A percentile compares a stretch with the other conserved stretches of the same genome.
Conservation (phyloP, 2,888 invertebrate genomes). For the Nomada hirtipes region DNA sequence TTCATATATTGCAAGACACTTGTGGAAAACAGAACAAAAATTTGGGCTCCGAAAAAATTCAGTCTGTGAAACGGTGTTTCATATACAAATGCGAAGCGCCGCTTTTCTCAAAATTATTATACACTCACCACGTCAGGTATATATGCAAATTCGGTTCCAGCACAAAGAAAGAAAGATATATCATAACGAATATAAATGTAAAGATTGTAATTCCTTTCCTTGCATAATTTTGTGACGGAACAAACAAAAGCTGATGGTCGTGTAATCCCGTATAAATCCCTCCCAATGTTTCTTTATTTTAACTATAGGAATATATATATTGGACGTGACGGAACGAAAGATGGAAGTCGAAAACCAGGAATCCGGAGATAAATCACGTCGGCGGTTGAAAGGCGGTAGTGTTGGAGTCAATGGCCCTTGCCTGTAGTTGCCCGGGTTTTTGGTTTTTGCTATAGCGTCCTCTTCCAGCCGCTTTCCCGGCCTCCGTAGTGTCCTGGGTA, state of each 20-base stretch:
- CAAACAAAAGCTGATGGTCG: background rate
- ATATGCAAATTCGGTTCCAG: no score
- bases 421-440: conserved; percentile 79
- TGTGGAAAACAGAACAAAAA: background rate
- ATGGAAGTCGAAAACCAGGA: conserved; percentile 75
- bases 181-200: no score
- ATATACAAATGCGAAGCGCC: no score
- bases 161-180: no score
- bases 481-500: conserved; percentile 78
- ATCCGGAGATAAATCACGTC: conserved; percentile 78
- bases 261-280: background rate
- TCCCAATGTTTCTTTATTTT: background rate
- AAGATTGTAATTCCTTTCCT: no score
- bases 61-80: background rate
- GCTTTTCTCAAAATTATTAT: no score
- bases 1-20: background rate
- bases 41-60: background rate
- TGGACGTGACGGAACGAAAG: conserved; percentile 64
- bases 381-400: conserved; percentile 74
- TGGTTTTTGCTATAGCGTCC: conserved; percentile 76
- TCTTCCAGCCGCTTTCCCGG: conserved; percentile 67
- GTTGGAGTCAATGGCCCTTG: conserved; percentile 81
- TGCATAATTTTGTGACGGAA: no score
- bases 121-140: no score
- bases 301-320: background rate